Percentiles rank a stretch among this genome's conserved stretches.
Evolutionary conservation across 2,797 vertebrate genomes (phyloP).

Genomic region (Scomberomorus guttatus): DNA sequence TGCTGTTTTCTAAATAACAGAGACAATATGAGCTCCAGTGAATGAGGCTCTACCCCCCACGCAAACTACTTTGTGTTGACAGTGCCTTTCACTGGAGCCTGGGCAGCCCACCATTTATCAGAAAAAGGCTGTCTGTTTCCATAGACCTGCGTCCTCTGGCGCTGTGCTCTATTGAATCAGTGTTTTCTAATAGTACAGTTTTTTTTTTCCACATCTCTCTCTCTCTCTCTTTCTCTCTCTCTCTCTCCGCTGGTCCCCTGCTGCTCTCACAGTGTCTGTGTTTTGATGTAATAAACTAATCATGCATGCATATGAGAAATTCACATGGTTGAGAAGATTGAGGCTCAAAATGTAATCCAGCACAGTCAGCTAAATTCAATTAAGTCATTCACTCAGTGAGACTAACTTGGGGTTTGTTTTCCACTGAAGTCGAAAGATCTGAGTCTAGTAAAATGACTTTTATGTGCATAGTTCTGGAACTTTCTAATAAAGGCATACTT

Average conservation of each 20-base stretch:
- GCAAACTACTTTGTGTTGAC: constrained; percentile 72
- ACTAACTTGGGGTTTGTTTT: background rate
- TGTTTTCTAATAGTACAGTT: constrained; percentile 49
- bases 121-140: constrained; percentile 65
- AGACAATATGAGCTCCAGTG: constrained; percentile 67
- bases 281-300: constrained; percentile 28
- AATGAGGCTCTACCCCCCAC: constrained; percentile 59
- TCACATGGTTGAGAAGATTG: background rate
- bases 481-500: background rate
- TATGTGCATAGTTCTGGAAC: background rate
- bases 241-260: constrained; percentile 30
- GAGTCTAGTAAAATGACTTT: background rate
- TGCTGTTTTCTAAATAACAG: constrained; percentile 67
- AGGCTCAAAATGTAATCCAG: constrained; percentile 1
- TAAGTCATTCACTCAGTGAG: background rate
- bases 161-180: constrained; percentile 55
- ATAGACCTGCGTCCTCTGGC: constrained; percentile 68
- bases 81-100: constrained; percentile 61
- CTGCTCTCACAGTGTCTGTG: background rate
- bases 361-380: constrained; percentile 13
- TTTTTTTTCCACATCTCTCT: constrained; percentile 7
- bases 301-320: background rate
- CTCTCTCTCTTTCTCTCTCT: constrained; percentile 24
- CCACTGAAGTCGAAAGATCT: background rate
- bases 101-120: constrained; percentile 68